These are phyloP conservation scores for Lampropteryx suffumata DNA, from an alignment of 2,888 invertebrate genomes.

Conservation along the genomic window DNA sequence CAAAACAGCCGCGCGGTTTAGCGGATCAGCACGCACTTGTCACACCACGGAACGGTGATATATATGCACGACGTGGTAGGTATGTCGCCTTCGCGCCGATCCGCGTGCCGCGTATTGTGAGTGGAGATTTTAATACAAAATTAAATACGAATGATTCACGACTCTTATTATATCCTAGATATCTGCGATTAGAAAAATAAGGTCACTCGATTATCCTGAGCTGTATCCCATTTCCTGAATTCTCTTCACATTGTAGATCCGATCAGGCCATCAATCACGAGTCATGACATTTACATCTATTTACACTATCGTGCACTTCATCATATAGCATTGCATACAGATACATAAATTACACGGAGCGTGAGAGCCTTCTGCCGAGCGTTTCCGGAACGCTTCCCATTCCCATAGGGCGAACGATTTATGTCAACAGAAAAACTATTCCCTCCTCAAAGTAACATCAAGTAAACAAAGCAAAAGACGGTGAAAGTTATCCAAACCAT, in stretches of 20 bases:
- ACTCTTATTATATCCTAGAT: no score
- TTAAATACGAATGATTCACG: no score
- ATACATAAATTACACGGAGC: constrained; percentile 60
- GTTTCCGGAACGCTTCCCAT: constrained; percentile 59
- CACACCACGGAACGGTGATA: no score
- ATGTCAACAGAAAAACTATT: constrained; percentile 71
- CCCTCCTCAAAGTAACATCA: constrained; percentile 6
- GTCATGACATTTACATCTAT: constrained; percentile 27
- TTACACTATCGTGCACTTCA: constrained; percentile 30
- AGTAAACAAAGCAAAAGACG: not conserved
- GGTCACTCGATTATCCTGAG: no score
- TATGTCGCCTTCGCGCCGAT: no score
- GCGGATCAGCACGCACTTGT: no score
- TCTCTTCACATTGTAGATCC: not conserved
- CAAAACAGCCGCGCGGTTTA: no score
- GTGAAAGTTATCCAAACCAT: not conserved
- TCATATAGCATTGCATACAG: constrained; percentile 32
- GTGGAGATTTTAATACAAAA: no score
- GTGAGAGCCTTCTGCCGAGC: constrained; percentile 61
- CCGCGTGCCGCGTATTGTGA: no score
- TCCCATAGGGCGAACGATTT: constrained; percentile 60
- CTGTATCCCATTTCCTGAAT: not conserved
- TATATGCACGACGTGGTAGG: no score
- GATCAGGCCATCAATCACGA: constrained; percentile 20
- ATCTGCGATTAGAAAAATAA: no score